phyloP scores from a whole-genome alignment of 2,113 vertebrate genomes.

The Electrona antarctica region DNA sequence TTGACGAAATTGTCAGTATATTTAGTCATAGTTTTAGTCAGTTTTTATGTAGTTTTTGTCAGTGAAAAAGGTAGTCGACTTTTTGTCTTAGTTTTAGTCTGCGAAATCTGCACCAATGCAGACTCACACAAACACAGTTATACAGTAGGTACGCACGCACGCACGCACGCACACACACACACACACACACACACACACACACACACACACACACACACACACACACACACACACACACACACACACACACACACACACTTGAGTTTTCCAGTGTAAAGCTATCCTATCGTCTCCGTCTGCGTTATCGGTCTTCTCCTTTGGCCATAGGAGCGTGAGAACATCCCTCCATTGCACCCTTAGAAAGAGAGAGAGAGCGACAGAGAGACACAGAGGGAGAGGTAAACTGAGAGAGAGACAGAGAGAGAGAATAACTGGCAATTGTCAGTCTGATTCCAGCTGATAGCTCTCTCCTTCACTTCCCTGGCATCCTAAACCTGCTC shows the following conservation, averaged over 20 bases:
- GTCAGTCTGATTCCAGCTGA: neutral
- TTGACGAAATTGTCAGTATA: no score
- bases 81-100: no score
- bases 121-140: no score
- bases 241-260: neutral
- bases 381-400: neutral
- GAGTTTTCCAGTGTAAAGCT: conserved; percentile 42
- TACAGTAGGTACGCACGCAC: no score
- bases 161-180: no score
- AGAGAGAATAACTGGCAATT: neutral
- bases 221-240: neutral
- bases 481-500: neutral
- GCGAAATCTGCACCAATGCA: no score
- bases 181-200: no score
- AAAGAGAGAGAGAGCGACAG: neutral
- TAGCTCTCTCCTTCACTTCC: neutral
- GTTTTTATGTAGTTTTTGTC: no score
- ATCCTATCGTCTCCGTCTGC: neutral
- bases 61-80: no score
- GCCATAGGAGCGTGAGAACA: conserved; percentile 62
- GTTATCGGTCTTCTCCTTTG: conserved; percentile 50
- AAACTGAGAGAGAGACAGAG: conserved; percentile 3
- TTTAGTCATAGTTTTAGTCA: no score
- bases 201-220: no score
- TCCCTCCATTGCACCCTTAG: no score